Percentiles rank a stretch among this genome's conserved stretches.
Conservation (phyloP, 2,113 vertebrate species). For the Bufo gargarizans region DNA sequence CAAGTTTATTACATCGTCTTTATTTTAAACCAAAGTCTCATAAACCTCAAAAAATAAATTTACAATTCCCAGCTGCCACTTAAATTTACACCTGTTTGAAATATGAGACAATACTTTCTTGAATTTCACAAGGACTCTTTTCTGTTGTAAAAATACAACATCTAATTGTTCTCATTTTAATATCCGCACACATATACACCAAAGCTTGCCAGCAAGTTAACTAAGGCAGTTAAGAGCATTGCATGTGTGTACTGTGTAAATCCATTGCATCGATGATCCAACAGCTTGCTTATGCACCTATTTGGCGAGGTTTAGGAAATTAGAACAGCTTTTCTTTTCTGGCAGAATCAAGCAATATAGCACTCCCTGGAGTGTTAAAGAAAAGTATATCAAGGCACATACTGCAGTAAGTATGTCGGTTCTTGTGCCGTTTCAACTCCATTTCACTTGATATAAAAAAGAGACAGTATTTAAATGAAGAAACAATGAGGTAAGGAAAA, state of each 20-base stretch:
- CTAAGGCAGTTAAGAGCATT: slow-evolving; percentile 52
- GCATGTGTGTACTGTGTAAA: slow-evolving; percentile 38
- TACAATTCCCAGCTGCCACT: slow-evolving; percentile 6
- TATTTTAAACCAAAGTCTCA: slow-evolving; percentile 14
- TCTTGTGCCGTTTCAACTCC: slow-evolving; percentile 38
- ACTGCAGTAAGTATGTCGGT: slow-evolving; percentile 67
- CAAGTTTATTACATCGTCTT: slow-evolving; percentile 13
- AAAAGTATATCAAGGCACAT: slow-evolving; percentile 67
- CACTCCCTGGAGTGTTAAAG: slow-evolving; percentile 72
- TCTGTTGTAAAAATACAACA: slow-evolving; percentile 27
- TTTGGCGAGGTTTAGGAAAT: slow-evolving; percentile 78
- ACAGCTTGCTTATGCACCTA: slow-evolving; percentile 80
- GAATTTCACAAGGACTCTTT: slow-evolving; percentile 41
- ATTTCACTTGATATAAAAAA: slow-evolving; percentile 2
- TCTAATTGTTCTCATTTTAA: slow-evolving; percentile 54
- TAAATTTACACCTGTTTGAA: slow-evolving; percentile 27
- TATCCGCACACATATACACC: slow-evolving; percentile 62
- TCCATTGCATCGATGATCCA: slow-evolving; percentile 65
- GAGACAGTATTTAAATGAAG: slow-evolving; percentile 57
- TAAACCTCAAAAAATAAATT: slow-evolving; percentile 17
- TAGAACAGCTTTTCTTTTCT: slow-evolving; percentile 77
- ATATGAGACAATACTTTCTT: slow-evolving; percentile 33
- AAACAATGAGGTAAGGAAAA: slow-evolving; percentile 26
- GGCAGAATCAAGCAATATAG: slow-evolving; percentile 70
- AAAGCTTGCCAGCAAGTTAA: slow-evolving; percentile 63